phyloP scores from a whole-genome alignment of 2,888 invertebrate species.

The Lochmaea capreae region DNA sequence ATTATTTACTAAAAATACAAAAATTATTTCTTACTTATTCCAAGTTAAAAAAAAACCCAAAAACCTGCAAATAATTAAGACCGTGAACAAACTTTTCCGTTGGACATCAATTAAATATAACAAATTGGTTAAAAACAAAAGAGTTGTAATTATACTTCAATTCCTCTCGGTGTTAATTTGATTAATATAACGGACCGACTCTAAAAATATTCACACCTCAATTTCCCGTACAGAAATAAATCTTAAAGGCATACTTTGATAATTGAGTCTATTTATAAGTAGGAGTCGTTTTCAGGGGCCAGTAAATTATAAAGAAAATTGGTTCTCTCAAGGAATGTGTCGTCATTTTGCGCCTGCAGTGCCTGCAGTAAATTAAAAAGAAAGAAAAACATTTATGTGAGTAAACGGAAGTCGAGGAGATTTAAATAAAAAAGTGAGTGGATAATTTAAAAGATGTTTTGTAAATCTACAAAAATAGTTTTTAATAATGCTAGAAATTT shows the following conservation, averaged over 20 bases:
- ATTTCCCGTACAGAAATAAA: constrained; percentile 42
- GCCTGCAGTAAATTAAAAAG: constrained; percentile 11
- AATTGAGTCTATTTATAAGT: constrained; percentile 54
- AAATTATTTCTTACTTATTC: too few relatives aligned
- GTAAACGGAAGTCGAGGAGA: neutral
- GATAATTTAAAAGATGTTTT: too few relatives aligned
- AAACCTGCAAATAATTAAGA: too few relatives aligned
- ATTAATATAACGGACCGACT: neutral
- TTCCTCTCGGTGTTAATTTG: neutral
- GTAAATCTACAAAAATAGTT: too few relatives aligned
- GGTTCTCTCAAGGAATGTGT: constrained; percentile 50
- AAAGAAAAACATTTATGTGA: neutral
- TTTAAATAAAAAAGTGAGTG: neutral
- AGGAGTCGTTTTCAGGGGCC: constrained; percentile 43
- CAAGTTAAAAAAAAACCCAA: too few relatives aligned
- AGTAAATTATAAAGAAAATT: constrained; percentile 48
- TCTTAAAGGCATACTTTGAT: constrained; percentile 50
- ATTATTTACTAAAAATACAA: too few relatives aligned
- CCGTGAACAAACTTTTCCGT: too few relatives aligned
- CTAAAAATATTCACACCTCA: constrained; percentile 10
- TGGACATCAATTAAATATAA: too few relatives aligned
- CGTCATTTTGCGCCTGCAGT: constrained; percentile 29
- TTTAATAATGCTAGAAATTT: too few relatives aligned
- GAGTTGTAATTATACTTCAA: neutral
- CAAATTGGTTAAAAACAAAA: too few relatives aligned